These are phyloP conservation scores for Anas georgica DNA, from an alignment of 2,797 vertebrate species.

Conservation along the genomic window DNA sequence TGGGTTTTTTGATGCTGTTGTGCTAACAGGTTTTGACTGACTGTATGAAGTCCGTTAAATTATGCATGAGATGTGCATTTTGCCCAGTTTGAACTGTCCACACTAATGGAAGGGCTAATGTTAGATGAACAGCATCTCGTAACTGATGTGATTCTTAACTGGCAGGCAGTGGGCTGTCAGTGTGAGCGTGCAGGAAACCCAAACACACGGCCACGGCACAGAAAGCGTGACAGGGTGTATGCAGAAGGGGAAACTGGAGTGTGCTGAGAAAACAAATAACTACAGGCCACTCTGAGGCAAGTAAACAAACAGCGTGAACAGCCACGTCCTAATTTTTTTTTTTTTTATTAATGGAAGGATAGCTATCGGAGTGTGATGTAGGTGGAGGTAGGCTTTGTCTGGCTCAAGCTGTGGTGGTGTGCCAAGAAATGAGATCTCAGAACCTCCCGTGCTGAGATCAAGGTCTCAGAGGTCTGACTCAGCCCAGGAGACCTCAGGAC, in stretches of 20 bases:
- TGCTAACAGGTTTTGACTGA: conserved; percentile 17
- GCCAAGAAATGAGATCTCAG: background rate
- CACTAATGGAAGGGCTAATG: conserved; percentile 41
- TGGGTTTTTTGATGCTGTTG: background rate
- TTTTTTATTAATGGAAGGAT: background rate
- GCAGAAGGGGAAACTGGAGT: background rate
- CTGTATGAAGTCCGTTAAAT: conserved; percentile 31
- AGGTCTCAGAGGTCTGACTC: background rate
- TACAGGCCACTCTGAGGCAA: background rate
- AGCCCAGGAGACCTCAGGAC: background rate
- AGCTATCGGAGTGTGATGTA: background rate
- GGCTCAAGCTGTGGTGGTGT: fast-evolving
- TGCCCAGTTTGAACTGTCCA: conserved; percentile 37
- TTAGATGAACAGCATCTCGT: background rate
- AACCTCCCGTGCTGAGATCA: background rate
- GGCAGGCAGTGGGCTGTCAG: background rate
- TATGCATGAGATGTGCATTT: conserved; percentile 44
- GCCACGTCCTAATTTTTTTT: background rate
- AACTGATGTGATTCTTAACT: conserved; percentile 13
- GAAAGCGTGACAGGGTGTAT: background rate
- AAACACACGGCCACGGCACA: fast-evolving
- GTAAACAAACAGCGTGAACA: background rate
- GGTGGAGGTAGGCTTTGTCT: background rate
- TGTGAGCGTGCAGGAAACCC: background rate
- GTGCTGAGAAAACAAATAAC: background rate